Percentiles rank a stretch among this genome's conserved stretches.
Conservation (phyloP, 2,888 invertebrate species). For the Metacarcinus magister region DNA sequence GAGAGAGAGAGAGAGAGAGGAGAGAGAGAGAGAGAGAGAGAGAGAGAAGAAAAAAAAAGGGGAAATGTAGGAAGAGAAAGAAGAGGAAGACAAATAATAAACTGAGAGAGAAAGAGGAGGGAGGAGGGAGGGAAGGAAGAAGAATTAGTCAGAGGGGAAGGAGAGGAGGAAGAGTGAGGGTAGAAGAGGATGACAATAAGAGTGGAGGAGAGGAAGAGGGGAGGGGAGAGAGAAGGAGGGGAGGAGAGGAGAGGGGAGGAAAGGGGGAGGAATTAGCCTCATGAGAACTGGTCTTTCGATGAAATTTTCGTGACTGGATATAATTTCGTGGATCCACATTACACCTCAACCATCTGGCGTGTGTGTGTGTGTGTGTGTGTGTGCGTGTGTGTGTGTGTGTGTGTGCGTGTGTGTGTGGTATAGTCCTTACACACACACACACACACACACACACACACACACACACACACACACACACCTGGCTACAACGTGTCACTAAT, state of each 20-base stretch:
- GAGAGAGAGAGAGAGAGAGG: no score
- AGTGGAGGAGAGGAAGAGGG: not conserved
- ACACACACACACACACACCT: no score
- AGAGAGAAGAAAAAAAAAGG: no score
- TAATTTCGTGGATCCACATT: not conserved
- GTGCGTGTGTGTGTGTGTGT: no score
- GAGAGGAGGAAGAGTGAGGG: not conserved
- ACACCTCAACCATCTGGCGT: not conserved
- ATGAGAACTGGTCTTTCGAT: not conserved
- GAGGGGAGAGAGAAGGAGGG: not conserved
- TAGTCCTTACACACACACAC: no score
- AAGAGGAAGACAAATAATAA: no score
- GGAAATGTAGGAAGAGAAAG: no score
- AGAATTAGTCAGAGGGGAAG: not conserved
- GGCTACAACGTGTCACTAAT: no score
- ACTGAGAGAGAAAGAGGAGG: not conserved
- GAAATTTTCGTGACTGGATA: not conserved
- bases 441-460: no score
- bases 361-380: slow-evolving; percentile 48
- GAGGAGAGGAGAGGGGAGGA: not conserved
- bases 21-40: no score
- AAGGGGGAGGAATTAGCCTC: not conserved
- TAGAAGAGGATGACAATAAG: not conserved
- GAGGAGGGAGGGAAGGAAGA: not conserved
- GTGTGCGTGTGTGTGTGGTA: no score